phyloP scores from a whole-genome alignment of 2,888 invertebrate genomes.

The Epirrhoe alternata region DNA sequence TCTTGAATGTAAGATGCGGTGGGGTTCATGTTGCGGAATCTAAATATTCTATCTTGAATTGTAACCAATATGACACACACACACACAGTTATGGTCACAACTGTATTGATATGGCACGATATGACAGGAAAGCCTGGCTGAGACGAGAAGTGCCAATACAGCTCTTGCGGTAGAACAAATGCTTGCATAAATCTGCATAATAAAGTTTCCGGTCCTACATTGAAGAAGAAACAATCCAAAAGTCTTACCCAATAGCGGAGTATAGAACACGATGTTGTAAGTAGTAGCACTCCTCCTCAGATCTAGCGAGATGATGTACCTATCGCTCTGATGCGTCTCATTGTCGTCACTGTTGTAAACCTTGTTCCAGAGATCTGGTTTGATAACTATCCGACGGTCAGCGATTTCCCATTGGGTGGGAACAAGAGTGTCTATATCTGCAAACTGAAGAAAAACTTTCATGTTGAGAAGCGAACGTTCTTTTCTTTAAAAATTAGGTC shows the following conservation, averaged over 20 bases:
- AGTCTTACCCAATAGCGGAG: slow-evolving; percentile 71
- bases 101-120: no score
- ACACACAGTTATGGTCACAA: no score
- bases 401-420: slow-evolving; percentile 63
- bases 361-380: slow-evolving; percentile 52
- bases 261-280: slow-evolving; percentile 73
- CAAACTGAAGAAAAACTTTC: slow-evolving; percentile 51
- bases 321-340: slow-evolving; percentile 60
- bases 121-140: no score
- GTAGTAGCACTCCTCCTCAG: slow-evolving; percentile 62
- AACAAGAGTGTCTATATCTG: slow-evolving; percentile 58
- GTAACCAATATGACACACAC: no score
- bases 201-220: no score
- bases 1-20: no score
- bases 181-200: no score
- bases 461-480: no score
- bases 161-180: not conserved
- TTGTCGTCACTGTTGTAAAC: slow-evolving; percentile 53
- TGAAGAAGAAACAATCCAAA: not conserved
- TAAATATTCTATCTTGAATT: no score
- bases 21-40: no score
- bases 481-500: no score
- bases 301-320: slow-evolving; percentile 55
- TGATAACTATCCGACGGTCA: slow-evolving; percentile 42
- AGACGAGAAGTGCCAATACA: no score